These are phyloP conservation scores for Riptortus pedestris DNA, from an alignment of 1,140 invertebrate species.

Conservation along the genomic window DNA sequence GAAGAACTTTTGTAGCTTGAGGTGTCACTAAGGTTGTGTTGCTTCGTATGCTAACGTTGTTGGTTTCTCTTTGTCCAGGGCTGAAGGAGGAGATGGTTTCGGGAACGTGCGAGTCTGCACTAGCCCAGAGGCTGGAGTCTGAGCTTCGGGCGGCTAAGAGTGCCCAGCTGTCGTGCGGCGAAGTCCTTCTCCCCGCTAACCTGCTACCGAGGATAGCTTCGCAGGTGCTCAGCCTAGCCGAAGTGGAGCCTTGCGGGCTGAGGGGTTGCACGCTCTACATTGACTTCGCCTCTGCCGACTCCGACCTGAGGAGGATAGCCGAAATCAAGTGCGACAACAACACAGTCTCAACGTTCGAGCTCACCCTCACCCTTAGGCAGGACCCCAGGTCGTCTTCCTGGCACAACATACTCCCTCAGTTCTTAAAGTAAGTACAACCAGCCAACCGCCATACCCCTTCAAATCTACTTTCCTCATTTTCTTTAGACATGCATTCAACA, in stretches of 20 bases:
- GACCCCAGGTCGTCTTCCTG: constrained; percentile 56
- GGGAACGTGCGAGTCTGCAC: constrained; percentile 33
- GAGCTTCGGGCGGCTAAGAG: constrained; percentile 65
- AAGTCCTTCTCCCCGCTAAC: constrained; percentile 67
- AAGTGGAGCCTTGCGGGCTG: constrained; percentile 74
- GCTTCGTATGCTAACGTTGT: too few relatives aligned
- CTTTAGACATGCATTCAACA: background rate
- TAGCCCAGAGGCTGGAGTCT: constrained; percentile 55
- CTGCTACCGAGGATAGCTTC: constrained; percentile 60
- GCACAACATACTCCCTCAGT: constrained; percentile 70
- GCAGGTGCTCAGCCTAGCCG: constrained; percentile 65
- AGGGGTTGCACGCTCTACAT: constrained; percentile 64
- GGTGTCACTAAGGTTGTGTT: too few relatives aligned
- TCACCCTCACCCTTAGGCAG: constrained; percentile 72
- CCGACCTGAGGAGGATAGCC: constrained; percentile 47
- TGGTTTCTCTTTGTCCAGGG: too few relatives aligned
- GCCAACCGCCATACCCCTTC: background rate
- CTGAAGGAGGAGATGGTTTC: constrained; percentile 25
- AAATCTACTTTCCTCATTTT: background rate
- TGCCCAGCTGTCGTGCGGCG: constrained; percentile 62
- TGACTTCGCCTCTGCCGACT: constrained; percentile 48
- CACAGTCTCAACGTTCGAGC: constrained; percentile 74
- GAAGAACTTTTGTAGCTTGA: too few relatives aligned
- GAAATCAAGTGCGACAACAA: constrained; percentile 69
- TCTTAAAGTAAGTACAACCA: constrained; percentile 72